Evolutionary conservation across 2,113 vertebrate genomes (phyloP), one percentile per base, ranked within the genome.

Genomic region (Synchiropus splendidus): DNA sequence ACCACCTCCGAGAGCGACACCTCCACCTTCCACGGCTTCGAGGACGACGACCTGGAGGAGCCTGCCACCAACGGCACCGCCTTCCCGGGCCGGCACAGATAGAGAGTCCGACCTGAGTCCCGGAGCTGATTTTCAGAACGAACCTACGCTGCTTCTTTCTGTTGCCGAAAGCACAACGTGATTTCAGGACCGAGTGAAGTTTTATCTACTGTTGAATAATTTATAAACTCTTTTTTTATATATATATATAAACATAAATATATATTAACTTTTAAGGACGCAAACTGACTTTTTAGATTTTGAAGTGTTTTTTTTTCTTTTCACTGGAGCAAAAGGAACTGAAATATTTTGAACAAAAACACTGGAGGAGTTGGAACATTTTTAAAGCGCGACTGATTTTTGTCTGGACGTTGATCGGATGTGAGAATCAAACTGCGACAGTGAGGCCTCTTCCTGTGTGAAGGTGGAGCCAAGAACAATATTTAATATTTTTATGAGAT

Each of bases 1-100:
- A 91, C 92, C 84, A 94, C 92, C 38, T 96, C 94, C 39, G 92
- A 98, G 87, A 98, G 94, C 82, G 94, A 98, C 87, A 92, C 92
- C 42, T 97, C 92, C 74, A 98, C 92, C 80, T 98, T 98, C 87
- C 92, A 95, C 59, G 94, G 94, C 85, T 97, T 97, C 78, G 92
- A 98, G 57, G 92, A 98, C 51, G 94, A 97, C 18, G 92, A 97
- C 77, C 86, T 91, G 70, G 94, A 95, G 69, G 92, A 94, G 74
- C 86, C 90, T 64, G 83, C 88, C 69, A 83, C 84, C 17, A 89
- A 89, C 68, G 74, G 77, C 85, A 89, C 89, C 62, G 83, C 85
- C 73, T 82, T 85, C 63, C 83, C 90, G 50, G 86, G 79, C 63
- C 88, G 89, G 33, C 80, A 87, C 88, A 90, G 89, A 94, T 84